Base-by-base conservation (phyloP, 2,888 invertebrate genomes). In the Fissipunctia ypsillon region DNA sequence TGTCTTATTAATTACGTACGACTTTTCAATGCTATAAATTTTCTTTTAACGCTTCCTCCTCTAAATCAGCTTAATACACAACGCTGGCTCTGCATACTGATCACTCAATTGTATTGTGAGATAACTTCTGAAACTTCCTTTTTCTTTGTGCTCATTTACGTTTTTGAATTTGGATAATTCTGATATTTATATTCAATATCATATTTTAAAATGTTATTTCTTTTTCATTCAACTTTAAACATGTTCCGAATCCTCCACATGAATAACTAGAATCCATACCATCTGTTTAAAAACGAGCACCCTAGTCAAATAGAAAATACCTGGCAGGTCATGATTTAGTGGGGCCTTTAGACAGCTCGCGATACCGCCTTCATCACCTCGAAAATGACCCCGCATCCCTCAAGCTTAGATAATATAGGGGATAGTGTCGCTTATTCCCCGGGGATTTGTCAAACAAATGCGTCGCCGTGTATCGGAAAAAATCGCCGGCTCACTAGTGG, bases 381-480 rank as follows among this genome's bases (percentile, higher is more conserved):
- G 79, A 86, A 88, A 95, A 96, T 96, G 96, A 95, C 96, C 96
- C 94, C 89, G 88, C 94, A 96, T 96, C 94, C 93, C 92, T 96
- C 96, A 95, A 91, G 93, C 92, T 92, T 85, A 92, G 95, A 95
- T 95, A 96, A 95, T 95, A 93, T 91, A 88, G 87, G 90, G 90
- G 91, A 91, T 91, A 95, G 95, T 95, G 95, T 94, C 95, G 92
- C 93, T 90, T 90, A 90, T 93, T 92, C 95, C 91, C 94, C 48
- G 84, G 91, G 96, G 96, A 96, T 96, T 96, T 96, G 96, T 96
- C 96, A 96, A 95, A 96, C 96, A 96, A 96, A 96, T 96, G 95
- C 90, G 90, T 90, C 87, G 88, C 91, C 89, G 91, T 95, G 95
- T 96, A 96, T 96, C 95, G 95, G 87, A 95, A 95, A 95, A 95